Conservation (phyloP, 2,113 vertebrate genomes). For the Calcarius ornatus region DNA sequence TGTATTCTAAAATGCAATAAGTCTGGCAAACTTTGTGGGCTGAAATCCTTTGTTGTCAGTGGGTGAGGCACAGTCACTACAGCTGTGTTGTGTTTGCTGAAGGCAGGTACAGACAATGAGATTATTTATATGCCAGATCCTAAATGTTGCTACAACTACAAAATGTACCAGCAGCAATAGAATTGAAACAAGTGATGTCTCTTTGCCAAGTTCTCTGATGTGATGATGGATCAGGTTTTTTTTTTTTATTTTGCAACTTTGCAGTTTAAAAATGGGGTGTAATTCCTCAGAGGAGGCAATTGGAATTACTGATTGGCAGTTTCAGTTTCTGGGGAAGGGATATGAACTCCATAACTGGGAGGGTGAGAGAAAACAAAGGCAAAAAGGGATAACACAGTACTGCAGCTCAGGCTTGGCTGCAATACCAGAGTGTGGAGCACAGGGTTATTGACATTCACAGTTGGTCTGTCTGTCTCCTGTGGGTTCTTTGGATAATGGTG, state of each 20-base stretch:
- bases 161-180: not conserved
- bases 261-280: not conserved
- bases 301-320: not conserved
- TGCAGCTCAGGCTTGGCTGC: not conserved
- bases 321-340: not conserved
- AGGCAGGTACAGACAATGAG: not conserved
- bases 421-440: not conserved
- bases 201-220: not conserved
- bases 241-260: not conserved
- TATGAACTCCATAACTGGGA: rapidly evolving
- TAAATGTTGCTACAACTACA: not conserved
- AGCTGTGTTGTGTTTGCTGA: not conserved
- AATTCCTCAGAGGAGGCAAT: not conserved
- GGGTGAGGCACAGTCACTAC: not conserved
- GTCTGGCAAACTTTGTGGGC: not conserved
- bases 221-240: not conserved
- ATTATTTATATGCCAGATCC: not conserved
- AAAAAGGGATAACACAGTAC: not conserved
- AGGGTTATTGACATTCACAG: not conserved
- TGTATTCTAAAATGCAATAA: not conserved
- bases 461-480: not conserved
- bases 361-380: not conserved
- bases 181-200: not conserved
- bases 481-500: not conserved
- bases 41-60: not conserved